Percentiles rank a stretch among this genome's conserved stretches.
Conservation (phyloP, 2,888 invertebrate genomes). For the Drosophila leonis region DNA sequence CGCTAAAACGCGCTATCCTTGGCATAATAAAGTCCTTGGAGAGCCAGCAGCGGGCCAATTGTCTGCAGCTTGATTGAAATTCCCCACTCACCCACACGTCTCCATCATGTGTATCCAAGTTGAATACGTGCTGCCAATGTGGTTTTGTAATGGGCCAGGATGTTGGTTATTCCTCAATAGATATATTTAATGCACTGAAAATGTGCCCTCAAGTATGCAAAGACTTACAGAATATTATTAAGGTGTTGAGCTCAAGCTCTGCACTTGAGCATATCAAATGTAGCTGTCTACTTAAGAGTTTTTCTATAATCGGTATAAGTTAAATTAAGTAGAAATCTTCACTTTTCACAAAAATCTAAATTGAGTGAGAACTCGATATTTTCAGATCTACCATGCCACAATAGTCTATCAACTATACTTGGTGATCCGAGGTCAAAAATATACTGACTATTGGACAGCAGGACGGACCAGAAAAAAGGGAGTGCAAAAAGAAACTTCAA, state of each 20-base stretch:
- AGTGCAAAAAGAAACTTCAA: too few relatives aligned
- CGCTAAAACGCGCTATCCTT: conserved; percentile 60
- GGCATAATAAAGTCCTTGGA: conserved; percentile 76
- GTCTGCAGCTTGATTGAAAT: conserved; percentile 60
- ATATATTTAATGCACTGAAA: conserved; percentile 42
- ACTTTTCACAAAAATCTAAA: not conserved
- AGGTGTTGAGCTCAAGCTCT: not conserved
- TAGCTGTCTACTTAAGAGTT: not conserved
- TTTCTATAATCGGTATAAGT: not conserved
- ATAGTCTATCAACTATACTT: too few relatives aligned
- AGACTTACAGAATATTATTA: conserved; percentile 4
- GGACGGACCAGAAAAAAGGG: too few relatives aligned
- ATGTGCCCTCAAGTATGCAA: conserved; percentile 21
- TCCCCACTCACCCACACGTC: conserved; percentile 13
- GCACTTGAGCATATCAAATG: not conserved
- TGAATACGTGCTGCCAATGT: conserved; percentile 43
- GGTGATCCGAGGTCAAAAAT: too few relatives aligned
- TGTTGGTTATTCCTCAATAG: conserved; percentile 13
- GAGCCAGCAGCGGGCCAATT: conserved; percentile 65
- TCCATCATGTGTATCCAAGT: conserved; percentile 24
- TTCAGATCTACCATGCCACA: not conserved
- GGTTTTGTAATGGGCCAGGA: conserved; percentile 5
- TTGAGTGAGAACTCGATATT: not conserved
- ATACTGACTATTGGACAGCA: too few relatives aligned
- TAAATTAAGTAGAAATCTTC: not conserved